These are phyloP conservation scores for Hozukius guyotensis DNA, from an alignment of 2,797 vertebrate species.

Conservation along the genomic window DNA sequence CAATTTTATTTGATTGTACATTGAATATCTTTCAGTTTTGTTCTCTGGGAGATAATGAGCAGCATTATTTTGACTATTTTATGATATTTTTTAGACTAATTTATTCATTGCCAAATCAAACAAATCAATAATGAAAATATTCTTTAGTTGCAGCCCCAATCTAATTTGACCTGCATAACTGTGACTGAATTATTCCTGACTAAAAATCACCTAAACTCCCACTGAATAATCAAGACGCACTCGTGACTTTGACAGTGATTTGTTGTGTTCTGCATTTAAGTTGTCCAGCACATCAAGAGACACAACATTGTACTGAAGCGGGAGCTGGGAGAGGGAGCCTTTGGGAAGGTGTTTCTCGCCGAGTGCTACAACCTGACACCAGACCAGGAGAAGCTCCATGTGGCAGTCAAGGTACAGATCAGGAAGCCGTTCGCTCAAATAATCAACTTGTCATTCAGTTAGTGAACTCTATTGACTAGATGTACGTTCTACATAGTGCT, in stretches of 20 bases:
- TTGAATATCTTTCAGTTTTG: background rate
- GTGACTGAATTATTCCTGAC: background rate
- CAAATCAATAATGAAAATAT: background rate
- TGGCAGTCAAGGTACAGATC: constrained; percentile 93
- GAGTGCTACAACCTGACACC: constrained; percentile 97
- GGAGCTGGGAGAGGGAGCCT: constrained; percentile 97
- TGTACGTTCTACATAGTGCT: background rate
- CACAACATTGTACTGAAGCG: constrained; percentile 98
- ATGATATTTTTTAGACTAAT: background rate
- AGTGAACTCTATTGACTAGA: constrained; percentile 8
- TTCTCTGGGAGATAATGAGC: background rate
- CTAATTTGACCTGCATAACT: background rate
- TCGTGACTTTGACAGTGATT: background rate
- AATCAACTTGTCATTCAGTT: constrained; percentile 9
- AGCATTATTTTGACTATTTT: background rate
- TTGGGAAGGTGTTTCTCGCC: constrained; percentile 97
- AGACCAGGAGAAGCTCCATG: constrained; percentile 96
- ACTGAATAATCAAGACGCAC: background rate
- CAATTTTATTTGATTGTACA: background rate
- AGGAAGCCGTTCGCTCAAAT: background rate
- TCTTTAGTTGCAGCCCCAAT: background rate
- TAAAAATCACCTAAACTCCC: background rate
- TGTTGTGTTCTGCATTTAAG: constrained; percentile 76
- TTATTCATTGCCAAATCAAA: background rate
- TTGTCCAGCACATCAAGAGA: constrained; percentile 98